These are phyloP conservation scores for Micromussa lordhowensis DNA, from an alignment of 92 coral and sea anemone species.

Conservation along the genomic window DNA sequence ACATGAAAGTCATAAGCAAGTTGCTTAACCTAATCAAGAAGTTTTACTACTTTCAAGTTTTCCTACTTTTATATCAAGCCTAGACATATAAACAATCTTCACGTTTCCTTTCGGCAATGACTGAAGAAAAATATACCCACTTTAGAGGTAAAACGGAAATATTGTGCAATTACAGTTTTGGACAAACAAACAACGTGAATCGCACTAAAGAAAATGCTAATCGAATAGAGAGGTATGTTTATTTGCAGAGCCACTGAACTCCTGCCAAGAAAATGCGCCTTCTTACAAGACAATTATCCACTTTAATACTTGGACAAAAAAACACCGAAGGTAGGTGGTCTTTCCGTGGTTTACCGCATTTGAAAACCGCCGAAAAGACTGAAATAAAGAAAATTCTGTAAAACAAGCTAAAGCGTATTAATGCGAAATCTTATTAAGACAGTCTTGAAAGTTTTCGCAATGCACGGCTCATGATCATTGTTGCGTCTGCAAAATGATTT, in stretches of 20 bases:
- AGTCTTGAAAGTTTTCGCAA: slow-evolving; percentile 2
- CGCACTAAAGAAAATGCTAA: background rate
- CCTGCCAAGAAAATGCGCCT: slow-evolving; percentile 12
- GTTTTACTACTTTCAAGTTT: background rate
- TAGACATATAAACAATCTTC: background rate
- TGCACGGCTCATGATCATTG: slow-evolving; percentile 1
- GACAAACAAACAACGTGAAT: slow-evolving; percentile 9
- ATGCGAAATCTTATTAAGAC: slow-evolving; percentile 9
- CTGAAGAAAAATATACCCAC: background rate
- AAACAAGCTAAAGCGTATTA: background rate
- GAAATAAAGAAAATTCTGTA: background rate
- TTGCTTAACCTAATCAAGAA: background rate
- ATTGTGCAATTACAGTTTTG: background rate
- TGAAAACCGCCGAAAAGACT: slow-evolving; percentile 6
- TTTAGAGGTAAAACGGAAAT: background rate
- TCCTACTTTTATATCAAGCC: background rate
- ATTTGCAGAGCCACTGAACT: slow-evolving; percentile 26
- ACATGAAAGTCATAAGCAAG: no score
- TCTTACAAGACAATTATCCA: slow-evolving; percentile 39
- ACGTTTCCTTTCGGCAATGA: background rate
- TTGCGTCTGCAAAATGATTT: slow-evolving; percentile 25
- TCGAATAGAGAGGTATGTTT: background rate
- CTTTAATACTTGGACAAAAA: slow-evolving; percentile 6
- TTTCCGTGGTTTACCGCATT: slow-evolving; percentile 27
- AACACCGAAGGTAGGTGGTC: slow-evolving; percentile 12